Evolutionary conservation across 2,888 invertebrate genomes (phyloP), one percentile per base, ranked within the genome.

Genomic region (Papilio protenor): DNA sequence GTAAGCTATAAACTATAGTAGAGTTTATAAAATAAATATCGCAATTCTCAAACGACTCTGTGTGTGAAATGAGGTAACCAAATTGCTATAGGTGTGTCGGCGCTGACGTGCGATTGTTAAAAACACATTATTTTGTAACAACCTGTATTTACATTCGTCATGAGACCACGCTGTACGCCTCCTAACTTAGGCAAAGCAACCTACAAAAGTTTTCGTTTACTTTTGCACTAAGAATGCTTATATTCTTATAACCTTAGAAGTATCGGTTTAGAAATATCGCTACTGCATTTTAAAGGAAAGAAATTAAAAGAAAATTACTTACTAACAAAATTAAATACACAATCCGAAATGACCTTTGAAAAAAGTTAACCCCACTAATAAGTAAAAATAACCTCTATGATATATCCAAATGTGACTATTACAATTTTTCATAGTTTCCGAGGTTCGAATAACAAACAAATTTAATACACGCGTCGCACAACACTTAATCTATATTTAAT

Each of bases 51-150:
- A 66, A 59, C 12, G 5, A 73, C 52, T 72, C 52, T 73, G 57
- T 27, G 57, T 27, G 4, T 66, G 2, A 47, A 66, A 73, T 57
- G 49, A 55, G 1, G 59, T n/a, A 45, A 45, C 18, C 23, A 71
- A 73, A 75, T 75, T 61, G 59, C 82, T 83, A 83, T 84, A 85
- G 85, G 86, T 86, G 64, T 66, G 84, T 83, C 81, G 84, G 86
- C 88, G 92, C 89, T 91, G 91, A 94, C 92, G 92, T 90, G 92
- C 89, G 86, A 87, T 90, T 89, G 90, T 93, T 94, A 92, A 93
- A 94, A 93, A 91, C 90, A 89, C 91, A 94, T 94, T 93, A 94
- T 89, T 88, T 85, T 87, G 87, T 88, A 90, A 89, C 92, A 91
- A 87, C 91, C 91, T 91, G 91, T 90, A 90, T 87, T 84, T 83